Evolutionary conservation across 2,113 vertebrate genomes (phyloP), one percentile per base, ranked within the genome.

Genomic region (Barbus barbus): DNA sequence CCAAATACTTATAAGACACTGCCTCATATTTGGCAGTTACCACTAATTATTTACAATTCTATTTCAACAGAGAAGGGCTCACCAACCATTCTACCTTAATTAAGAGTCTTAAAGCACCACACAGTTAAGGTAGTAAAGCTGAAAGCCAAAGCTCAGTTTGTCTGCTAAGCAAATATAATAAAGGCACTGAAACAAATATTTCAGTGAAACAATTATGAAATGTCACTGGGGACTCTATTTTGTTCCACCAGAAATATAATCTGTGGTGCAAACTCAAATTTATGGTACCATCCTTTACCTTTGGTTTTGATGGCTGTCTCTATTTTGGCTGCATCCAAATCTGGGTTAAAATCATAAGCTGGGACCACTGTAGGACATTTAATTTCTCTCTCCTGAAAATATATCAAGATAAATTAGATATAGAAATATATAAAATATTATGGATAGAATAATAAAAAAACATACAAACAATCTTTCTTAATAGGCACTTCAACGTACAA

Each of bases 261-360:
- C 3, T 72, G 20, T 41, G 18, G 36, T 72, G 18, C 8, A 31
- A 69, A 69, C 33, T 33, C 0, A 2, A 69, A 20, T 26, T 51
- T 33, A 79, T 20, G 24, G 22, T 8, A 53, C 5, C 13, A 36
- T 67, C 1, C 67, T 85, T 89, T 91, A 96, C 98, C 98, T 95
- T 99, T 99, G 83, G 97, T 96, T 93, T 97, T 98, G 93, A 99
- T 95, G 75, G 97, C 98, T 0, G 95, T 95, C 83, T 98, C 97
- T 5, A 99, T 94, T 83, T 96, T 96, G 0, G 94, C 84, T 53
- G 97, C 97, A 75, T 99, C 98, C 24, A 90, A 93, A 44, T 97
- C 96, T 0, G 97, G 95, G 83, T 98, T 96, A 11, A 99, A 98
- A 90, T 97, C 86, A 58, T 1, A 0, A 31, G 81, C 88, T 9